Base-by-base conservation (phyloP, 23 tunicate species). In the Ciona savignyi region DNA sequence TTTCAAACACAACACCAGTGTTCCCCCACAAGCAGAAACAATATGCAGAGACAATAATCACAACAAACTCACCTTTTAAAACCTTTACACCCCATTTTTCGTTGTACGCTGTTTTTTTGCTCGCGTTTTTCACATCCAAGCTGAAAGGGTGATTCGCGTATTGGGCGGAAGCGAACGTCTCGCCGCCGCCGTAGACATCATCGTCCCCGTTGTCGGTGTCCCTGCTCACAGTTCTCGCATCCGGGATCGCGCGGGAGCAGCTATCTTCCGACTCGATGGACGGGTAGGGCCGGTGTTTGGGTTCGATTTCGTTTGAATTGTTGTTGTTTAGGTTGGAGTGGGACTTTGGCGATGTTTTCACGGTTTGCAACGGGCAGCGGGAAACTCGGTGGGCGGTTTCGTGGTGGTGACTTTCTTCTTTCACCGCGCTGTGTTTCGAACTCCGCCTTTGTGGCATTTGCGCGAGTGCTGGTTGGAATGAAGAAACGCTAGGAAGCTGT, bases 11-110 rank as follows among this genome's bases (percentile, higher is more conserved):
- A n/a, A n/a, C n/a, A n/a, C n/a, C n/a, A n/a, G n/a, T n/a, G n/a
- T n/a, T 15, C 56, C 9, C 56, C 56, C 56, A 15, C 56, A 42
- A 42, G 56, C 56, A 42, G 15, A 6, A 42, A 9, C 56, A 42
- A 42, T 42, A 42, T 42, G 11, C n/a, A n/a, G n/a, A n/a, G n/a
- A n/a, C n/a, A n/a, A n/a, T n/a, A n/a, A n/a, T 49, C 20, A 15
- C 20, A 49, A 49, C 61, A 49, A 32, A 71, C 51, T 56, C 70
- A 94, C 99, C 99, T 94, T 87, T 87, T 20, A 94, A 71, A 4
- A 94, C 99, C 66, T 94, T 94, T 20, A 94, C 99, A 35, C 99
- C 99, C 99, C 99, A 94, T 51, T 94, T 94, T 70, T 87, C 99
- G 66, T 94, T 94, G 83, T 94, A 94, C 20, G 95, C 90, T 2